Evolutionary conservation across 1,140 invertebrate genomes (phyloP).

Genomic region (Hylaeus volcanicus): DNA sequence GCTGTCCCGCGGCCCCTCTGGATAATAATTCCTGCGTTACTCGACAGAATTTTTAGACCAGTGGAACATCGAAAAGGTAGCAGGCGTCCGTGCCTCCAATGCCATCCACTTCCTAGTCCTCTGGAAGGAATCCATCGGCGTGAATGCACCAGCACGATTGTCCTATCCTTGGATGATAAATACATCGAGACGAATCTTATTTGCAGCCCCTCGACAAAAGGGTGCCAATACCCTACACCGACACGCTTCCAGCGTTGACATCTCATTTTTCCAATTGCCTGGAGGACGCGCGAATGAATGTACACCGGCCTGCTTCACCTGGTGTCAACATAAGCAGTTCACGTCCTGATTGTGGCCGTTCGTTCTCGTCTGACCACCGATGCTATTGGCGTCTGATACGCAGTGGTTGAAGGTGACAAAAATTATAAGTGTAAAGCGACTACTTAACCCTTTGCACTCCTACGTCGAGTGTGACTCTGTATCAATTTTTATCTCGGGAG

Average conservation of each 20-base stretch:
- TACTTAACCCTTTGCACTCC: no score
- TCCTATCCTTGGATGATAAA: conserved; percentile 67
- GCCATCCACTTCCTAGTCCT: conserved; percentile 7
- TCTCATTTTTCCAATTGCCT: conserved; percentile 63
- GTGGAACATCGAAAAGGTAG: conserved; percentile 15
- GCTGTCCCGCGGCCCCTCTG: conserved; percentile 35
- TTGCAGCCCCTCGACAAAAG: conserved; percentile 54
- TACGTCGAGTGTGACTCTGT: no score
- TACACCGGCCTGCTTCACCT: conserved; percentile 43
- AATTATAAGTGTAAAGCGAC: no score
- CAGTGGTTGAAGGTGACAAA: no score
- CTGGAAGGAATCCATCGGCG: conserved; percentile 30
- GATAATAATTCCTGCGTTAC: conserved; percentile 78
- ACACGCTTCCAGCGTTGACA: conserved; percentile 57
- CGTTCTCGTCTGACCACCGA: conserved; percentile 34
- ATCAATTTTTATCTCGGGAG: no score
- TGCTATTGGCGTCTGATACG: no score
- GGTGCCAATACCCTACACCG: conserved; percentile 51
- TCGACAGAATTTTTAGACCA: conserved; percentile 71
- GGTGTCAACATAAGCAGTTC: conserved; percentile 29
- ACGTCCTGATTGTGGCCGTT: conserved; percentile 49
- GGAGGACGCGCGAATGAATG: not conserved
- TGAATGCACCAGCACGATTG: conserved; percentile 64
- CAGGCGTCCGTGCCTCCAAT: conserved; percentile 13
- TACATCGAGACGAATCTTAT: conserved; percentile 61